Evolutionary conservation across 37 sponge, comb jelly and placozoan species (phyloP).

Genomic region (Tethya wilhelma): DNA sequence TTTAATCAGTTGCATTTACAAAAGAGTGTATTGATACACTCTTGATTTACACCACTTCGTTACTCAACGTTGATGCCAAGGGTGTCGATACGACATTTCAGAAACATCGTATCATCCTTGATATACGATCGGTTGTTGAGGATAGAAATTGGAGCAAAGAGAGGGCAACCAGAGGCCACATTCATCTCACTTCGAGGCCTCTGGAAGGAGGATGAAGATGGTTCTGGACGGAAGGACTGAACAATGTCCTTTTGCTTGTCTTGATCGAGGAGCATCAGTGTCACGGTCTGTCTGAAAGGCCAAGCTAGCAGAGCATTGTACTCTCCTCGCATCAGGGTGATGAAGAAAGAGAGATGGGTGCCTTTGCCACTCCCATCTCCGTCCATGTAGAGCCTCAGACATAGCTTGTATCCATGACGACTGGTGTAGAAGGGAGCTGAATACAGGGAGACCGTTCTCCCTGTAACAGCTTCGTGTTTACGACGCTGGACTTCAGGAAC

Average conservation of each 20-base stretch:
- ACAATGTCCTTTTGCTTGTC: slow-evolving; percentile 50
- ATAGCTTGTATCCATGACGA: slow-evolving; percentile 84
- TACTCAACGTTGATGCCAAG: slow-evolving; percentile 20
- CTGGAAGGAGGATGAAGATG: slow-evolving; percentile 61
- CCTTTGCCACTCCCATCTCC: slow-evolving; percentile 86
- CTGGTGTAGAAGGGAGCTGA: slow-evolving; percentile 88
- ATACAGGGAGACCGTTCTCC: slow-evolving; percentile 79
- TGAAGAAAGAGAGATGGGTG: slow-evolving; percentile 75
- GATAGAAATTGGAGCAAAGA: slow-evolving; percentile 72
- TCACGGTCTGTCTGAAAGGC: slow-evolving; percentile 81
- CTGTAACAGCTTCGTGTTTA: slow-evolving; percentile 70
- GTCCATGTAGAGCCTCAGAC: slow-evolving; percentile 81
- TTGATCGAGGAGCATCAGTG: slow-evolving; percentile 73
- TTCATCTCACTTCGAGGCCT: slow-evolving; percentile 80
- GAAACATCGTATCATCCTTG: slow-evolving; percentile 80
- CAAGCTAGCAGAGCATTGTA: slow-evolving; percentile 84
- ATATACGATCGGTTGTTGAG: slow-evolving; percentile 66
- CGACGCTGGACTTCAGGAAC: slow-evolving; percentile 69
- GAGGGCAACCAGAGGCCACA: slow-evolving; percentile 87
- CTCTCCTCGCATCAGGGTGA: slow-evolving; percentile 87
- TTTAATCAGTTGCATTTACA: no score
- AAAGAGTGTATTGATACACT: no score
- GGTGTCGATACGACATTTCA: slow-evolving; percentile 56
- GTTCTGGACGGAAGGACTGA: slow-evolving; percentile 79
- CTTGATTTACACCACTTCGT: no score